Evolutionary conservation across 2,113 vertebrate genomes (phyloP).

Genomic region (Tenebrosternarchus preto): DNA sequence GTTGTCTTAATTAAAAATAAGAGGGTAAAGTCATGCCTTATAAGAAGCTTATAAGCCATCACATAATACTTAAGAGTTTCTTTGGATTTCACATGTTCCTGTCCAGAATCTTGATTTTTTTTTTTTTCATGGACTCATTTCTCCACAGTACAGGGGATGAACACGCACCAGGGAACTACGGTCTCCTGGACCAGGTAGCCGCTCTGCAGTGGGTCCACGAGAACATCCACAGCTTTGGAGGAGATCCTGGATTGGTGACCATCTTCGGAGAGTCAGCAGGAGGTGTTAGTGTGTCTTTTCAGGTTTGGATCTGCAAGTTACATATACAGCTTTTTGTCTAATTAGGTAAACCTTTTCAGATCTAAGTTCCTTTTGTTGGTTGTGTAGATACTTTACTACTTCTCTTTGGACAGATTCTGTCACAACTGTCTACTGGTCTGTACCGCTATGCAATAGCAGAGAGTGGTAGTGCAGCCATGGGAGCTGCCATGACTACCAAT

Average conservation of each 20-base stretch:
- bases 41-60: too few relatives aligned
- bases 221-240: conserved; percentile 85
- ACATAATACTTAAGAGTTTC: too few relatives aligned
- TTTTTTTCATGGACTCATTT: not conserved
- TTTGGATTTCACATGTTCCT: not conserved
- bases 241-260: conserved; percentile 81
- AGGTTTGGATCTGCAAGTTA: conserved; percentile 66
- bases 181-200: conserved; percentile 84
- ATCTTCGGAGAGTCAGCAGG: conserved; percentile 88
- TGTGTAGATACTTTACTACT: not conserved
- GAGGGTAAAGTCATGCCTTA: too few relatives aligned
- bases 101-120: not conserved
- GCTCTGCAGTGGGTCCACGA: conserved; percentile 85
- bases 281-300: conserved; percentile 78
- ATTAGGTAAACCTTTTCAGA: not conserved
- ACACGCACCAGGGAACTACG: conserved; percentile 82
- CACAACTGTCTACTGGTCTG: conserved; percentile 76
- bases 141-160: conserved; percentile 82
- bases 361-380: not conserved
- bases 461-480: conserved; percentile 75
- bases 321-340: not conserved
- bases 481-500: not conserved
- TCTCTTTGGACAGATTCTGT: conserved; percentile 72
- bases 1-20: too few relatives aligned
- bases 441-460: conserved; percentile 83